Conservation (phyloP, 1,140 invertebrate genomes). For the Rhynchophorus ferrugineus region DNA sequence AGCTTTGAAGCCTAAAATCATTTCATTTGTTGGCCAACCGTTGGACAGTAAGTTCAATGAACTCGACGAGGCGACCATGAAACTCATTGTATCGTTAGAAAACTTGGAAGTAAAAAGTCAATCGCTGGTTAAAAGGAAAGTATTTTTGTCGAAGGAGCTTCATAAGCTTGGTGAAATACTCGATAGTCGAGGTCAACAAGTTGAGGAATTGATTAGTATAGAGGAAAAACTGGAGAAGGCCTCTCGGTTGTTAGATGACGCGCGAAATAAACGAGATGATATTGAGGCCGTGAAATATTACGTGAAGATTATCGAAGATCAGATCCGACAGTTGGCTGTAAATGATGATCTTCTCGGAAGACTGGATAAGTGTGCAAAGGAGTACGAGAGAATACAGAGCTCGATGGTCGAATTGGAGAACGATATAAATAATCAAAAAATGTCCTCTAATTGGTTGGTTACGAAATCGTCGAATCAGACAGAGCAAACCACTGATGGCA, state of each 20-base stretch:
- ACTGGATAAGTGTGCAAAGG: constrained; percentile 13
- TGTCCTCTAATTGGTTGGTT: too few species aligned
- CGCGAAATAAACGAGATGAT: constrained; percentile 1
- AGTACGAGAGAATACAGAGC: too few species aligned
- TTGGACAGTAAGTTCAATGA: constrained; percentile 20
- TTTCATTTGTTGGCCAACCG: constrained; percentile 19
- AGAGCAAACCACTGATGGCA: too few species aligned
- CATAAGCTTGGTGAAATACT: constrained; percentile 16
- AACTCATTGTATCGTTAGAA: constrained; percentile 16
- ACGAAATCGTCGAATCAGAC: too few species aligned
- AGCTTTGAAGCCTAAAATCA: constrained; percentile 6
- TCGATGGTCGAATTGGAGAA: too few species aligned
- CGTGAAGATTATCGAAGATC: constrained; percentile 4
- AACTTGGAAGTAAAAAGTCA: constrained; percentile 7
- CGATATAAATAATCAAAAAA: too few species aligned
- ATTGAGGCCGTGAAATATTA: constrained; percentile 4
- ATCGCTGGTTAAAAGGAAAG: constrained; percentile 16
- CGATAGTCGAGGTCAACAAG: constrained; percentile 19
- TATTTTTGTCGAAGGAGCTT: constrained; percentile 19
- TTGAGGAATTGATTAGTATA: constrained; percentile 17
- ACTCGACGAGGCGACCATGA: constrained; percentile 21
- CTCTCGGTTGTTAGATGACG: background rate
- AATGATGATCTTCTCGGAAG: constrained; percentile 10
- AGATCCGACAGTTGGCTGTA: constrained; percentile 6
- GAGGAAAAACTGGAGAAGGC: constrained; percentile 12